phyloP scores from a whole-genome alignment of 2,888 invertebrate genomes.

The Diarsia mendica region DNA sequence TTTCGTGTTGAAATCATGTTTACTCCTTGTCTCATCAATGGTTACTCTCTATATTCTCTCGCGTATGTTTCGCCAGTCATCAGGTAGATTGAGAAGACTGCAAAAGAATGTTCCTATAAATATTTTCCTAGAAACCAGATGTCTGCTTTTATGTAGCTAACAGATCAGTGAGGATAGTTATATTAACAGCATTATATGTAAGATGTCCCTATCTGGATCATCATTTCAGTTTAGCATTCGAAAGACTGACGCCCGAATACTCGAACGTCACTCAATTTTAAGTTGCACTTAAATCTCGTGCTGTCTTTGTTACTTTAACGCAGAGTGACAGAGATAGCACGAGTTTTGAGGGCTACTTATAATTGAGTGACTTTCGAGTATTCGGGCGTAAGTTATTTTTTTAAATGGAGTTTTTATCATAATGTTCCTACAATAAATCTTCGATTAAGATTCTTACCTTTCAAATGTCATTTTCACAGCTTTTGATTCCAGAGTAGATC shows the following conservation, averaged over 20 bases:
- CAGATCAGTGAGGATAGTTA: constrained; percentile 77
- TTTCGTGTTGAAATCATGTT: not conserved
- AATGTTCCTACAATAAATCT: not conserved
- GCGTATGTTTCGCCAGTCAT: not conserved
- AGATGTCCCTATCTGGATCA: constrained; percentile 87
- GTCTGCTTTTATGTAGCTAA: not conserved
- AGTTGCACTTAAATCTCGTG: too few relatives aligned
- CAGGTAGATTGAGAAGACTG: constrained; percentile 1
- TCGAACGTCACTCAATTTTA: too few relatives aligned
- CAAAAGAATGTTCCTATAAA: not conserved
- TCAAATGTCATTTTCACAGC: not conserved
- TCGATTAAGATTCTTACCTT: constrained; percentile 23
- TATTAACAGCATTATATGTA: constrained; percentile 83
- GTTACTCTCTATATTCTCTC: not conserved
- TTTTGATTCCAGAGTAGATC: not conserved
- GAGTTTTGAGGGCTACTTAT: too few relatives aligned
- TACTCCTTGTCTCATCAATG: not conserved
- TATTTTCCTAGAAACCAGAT: not conserved
- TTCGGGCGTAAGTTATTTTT: too few relatives aligned
- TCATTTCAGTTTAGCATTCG: constrained; percentile 67
- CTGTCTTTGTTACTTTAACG: too few relatives aligned
- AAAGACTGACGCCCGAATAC: too few relatives aligned
- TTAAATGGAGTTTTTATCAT: too few relatives aligned
- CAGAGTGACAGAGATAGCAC: too few relatives aligned
- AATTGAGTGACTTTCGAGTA: too few relatives aligned